Base-by-base conservation (phyloP, 30 jellyfish, hydroid and myxozoan species). In the Aurelia aurita complex sp. Pacific region DNA sequence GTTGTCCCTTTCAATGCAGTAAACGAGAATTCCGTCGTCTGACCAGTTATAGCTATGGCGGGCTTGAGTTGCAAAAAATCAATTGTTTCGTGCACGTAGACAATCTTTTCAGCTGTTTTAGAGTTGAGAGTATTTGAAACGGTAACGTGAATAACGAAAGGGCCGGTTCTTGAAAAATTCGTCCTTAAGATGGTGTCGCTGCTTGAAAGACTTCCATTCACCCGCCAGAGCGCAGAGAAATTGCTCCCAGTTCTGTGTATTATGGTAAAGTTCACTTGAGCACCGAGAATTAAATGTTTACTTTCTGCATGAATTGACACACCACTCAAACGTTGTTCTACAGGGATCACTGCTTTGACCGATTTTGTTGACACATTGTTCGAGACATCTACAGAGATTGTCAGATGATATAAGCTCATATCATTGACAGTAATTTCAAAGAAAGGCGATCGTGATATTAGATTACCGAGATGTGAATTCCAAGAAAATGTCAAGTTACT, bases 141-240 rank as follows among this genome's bases (percentile, higher is more conserved):
- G 11, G 5, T 18, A 5, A 77, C 89, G 18, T 32, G 23, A 57
- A 90, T 51, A 36, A 15, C 36, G 40, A 73, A 90, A 36, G 32
- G 16, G n/a, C 91, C 95, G 5, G 92, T 36, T 33, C 62, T 46
- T 4, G 91, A 55, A 43, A 83, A 84, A 32, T 2, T 59, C 12
- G 52, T 14, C 12, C 29, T 43, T 40, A 81, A 69, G 8, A 16
- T 51, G 17, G 32, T 42, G 12, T 32, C 43, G 46, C 67, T 36
- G 59, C 81, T 52, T 2, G 34, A 15, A 7, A 18, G 16, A 0
- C 29, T 68, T 1, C 79, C 89, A 64, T 76, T 59, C n/a, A 90
- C 55, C 3, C 50, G 14, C 97, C 97, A 90, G 10, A 17, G 67
- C 12, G 17, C 50, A 10, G 90, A 54, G 85, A 87, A n/a, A 68